Conservation (phyloP, 2,888 invertebrate genomes). For the Lithophane socia region DNA sequence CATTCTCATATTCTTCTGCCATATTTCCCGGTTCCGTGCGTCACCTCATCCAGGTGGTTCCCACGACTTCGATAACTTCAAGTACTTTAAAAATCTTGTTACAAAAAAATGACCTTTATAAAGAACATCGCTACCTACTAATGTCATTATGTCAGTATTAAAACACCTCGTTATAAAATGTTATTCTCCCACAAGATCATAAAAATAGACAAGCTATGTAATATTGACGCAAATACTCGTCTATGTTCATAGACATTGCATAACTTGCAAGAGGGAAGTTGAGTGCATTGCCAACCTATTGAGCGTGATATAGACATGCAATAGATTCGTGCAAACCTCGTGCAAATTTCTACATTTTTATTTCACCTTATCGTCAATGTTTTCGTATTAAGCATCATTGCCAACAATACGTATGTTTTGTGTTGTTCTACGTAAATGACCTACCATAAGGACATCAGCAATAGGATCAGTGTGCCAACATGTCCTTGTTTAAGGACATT, state of each 20-base stretch:
- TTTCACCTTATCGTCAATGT: background rate
- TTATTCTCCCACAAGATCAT: slow-evolving; percentile 9
- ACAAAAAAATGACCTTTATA: background rate
- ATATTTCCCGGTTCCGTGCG: background rate
- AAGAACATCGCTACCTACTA: background rate
- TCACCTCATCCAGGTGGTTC: background rate
- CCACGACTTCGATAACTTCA: background rate
- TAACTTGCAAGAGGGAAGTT: slow-evolving; percentile 40
- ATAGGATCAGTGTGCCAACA: background rate
- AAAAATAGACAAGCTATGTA: slow-evolving; percentile 25
- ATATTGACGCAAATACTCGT: slow-evolving; percentile 50
- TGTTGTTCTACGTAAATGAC: slow-evolving; percentile 2
- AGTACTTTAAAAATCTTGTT: background rate
- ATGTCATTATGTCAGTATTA: background rate
- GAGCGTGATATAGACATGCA: slow-evolving; percentile 22
- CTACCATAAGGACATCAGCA: slow-evolving; percentile 7
- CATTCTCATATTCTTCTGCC: background rate
- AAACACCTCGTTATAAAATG: background rate
- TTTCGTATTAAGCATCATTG: background rate
- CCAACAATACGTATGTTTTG: background rate
- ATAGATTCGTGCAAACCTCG: slow-evolving; percentile 6
- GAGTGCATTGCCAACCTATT: slow-evolving; percentile 39
- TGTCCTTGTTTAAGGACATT: background rate
- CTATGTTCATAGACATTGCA: slow-evolving; percentile 43
- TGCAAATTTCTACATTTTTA: slow-evolving; percentile 8